Evolutionary conservation across 2,888 invertebrate genomes (phyloP), one percentile per base, ranked within the genome.

Genomic region (Drosophila paramelanica): DNA sequence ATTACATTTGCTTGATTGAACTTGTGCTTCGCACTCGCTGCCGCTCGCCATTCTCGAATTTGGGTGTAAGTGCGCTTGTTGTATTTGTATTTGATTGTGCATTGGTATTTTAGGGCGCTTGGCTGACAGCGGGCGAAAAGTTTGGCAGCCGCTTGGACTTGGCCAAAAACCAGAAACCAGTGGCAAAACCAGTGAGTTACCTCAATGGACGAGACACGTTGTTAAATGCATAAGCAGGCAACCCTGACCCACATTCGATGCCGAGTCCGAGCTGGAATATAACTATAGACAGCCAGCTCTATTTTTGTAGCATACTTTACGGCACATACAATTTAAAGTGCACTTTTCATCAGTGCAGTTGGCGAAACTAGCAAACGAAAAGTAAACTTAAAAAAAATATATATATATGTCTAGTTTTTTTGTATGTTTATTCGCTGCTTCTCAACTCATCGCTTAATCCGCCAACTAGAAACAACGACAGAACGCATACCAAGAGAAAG

Each of bases 1-100:
- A 83, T 86, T 86, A 86, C 87, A 81, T 81, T 86, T 81, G 83
- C 87, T 81, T 81, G 81, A 81, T 86, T 81, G 81, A 81, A 86
- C 87, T 74, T 72, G 36, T 50, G 61, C 52, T 49, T 42, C 25
- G 4, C 1, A n/a, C 45, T 10, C 41, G 10, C 3, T 17, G 14
- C 41, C 8, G 13, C 14, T 3, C 7, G 10, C 8, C 27, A 3
- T 38, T 2, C 17, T 14, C 41, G 1, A 25, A 4, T 38, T 42
- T 11, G 17, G n/a, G 43, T 8, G 36, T n/a, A 31, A 20, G 43
- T 65, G 43, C n/a, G n/a, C n/a, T 33, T 33, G 20, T 5, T 57
- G 52, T 45, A 11, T 10, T 36, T 45, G 25, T 25, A 17, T 36
- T 20, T 58, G 56, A 67, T 59, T 75, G 39, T 67, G 58, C 17